phyloP scores from a whole-genome alignment of 2,888 invertebrate genomes.

The Eudasyphora cyanicolor region DNA sequence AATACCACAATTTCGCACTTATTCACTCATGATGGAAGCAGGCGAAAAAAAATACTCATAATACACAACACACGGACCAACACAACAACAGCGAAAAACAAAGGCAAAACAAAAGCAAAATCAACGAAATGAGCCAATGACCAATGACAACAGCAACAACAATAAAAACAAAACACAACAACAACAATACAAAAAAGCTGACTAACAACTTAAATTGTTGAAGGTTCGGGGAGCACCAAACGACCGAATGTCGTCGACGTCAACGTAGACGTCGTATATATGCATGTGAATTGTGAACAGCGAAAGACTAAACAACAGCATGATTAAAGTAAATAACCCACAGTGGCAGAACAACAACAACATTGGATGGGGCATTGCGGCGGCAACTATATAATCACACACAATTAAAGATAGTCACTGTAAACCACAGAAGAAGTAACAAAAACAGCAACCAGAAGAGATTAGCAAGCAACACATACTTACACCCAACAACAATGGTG shows the following conservation, averaged over 20 bases:
- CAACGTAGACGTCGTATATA: too few relatives aligned
- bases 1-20: constrained; percentile 72
- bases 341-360: constrained; percentile 31
- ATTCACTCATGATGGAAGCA: constrained; percentile 61
- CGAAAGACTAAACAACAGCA: constrained; percentile 6
- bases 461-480: neutral
- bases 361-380: too few relatives aligned
- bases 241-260: too few relatives aligned
- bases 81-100: constrained; percentile 27
- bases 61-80: constrained; percentile 48
- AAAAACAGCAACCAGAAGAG: constrained; percentile 36
- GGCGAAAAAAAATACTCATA: neutral
- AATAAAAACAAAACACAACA: constrained; percentile 18
- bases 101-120: constrained; percentile 43
- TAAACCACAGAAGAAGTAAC: neutral
- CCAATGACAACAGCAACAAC: too few relatives aligned
- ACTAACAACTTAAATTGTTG: constrained; percentile 71
- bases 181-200: constrained; percentile 67
- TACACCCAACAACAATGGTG: neutral
- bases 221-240: constrained; percentile 78
- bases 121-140: constrained; percentile 39
- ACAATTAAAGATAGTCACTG: constrained; percentile 38
- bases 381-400: neutral
- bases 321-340: constrained; percentile 59
- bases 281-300: constrained; percentile 6